Conservation (phyloP, 1,140 invertebrate species). For the Littorina saxatilis region DNA sequence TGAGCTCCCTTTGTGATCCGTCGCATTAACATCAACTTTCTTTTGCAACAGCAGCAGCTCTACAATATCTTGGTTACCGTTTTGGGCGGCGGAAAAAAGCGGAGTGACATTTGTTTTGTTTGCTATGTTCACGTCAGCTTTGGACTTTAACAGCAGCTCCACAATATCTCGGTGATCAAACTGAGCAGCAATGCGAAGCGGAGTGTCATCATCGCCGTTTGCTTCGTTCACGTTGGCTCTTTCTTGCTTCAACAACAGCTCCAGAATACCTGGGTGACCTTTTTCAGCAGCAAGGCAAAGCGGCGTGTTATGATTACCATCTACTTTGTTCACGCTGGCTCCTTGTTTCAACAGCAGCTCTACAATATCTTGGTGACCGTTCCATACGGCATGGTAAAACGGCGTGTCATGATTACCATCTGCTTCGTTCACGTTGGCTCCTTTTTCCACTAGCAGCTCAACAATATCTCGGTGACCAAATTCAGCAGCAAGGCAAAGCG, state of each 20-base stretch:
- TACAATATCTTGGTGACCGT: background rate
- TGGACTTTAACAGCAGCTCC: background rate
- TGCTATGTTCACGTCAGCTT: background rate
- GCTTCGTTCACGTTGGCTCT: background rate
- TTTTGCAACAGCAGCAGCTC: background rate
- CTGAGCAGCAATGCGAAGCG: background rate
- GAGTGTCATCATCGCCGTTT: background rate
- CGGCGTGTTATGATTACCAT: background rate
- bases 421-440: too few relatives aligned
- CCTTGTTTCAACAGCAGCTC: background rate
- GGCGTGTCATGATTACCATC: too few relatives aligned
- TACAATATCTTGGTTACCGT: background rate
- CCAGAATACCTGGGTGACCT: background rate
- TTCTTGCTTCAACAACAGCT: background rate
- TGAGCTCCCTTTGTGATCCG: background rate
- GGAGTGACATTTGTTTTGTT: background rate
- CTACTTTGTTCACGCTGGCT: background rate
- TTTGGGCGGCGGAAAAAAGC: background rate
- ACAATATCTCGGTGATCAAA: background rate
- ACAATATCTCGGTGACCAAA: background rate
- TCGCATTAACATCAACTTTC: background rate
- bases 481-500: background rate
- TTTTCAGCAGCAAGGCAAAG: background rate
- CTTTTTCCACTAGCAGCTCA: too few relatives aligned
- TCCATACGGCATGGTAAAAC: background rate